Percentiles rank a stretch among this genome's conserved stretches.
Conservation (phyloP, 2,888 invertebrate species). For the Scrobipalpa costella region DNA sequence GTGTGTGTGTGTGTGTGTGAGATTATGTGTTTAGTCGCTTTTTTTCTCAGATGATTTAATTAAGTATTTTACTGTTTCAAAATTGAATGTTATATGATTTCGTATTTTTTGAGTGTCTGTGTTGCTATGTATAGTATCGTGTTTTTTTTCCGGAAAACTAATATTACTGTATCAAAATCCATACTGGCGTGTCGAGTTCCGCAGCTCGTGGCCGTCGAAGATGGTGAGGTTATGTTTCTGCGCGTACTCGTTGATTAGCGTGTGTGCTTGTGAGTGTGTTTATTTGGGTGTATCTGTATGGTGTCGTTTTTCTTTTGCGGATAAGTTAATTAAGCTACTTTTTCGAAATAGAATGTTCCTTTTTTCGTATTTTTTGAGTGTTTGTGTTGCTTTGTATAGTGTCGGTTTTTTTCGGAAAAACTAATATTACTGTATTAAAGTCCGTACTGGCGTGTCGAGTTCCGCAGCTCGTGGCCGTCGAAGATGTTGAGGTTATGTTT, state of each 20-base stretch:
- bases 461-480: slow-evolving; percentile 87
- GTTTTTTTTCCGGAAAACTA: slow-evolving; percentile 64
- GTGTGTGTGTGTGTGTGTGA: no score
- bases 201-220: slow-evolving; percentile 87
- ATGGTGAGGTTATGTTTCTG: slow-evolving; percentile 87
- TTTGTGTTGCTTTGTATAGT: neutral
- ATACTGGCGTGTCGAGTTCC: slow-evolving; percentile 89
- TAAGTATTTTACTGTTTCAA: no score
- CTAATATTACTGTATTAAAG: slow-evolving; percentile 84
- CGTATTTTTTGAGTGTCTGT: neutral
- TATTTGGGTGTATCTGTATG: no score
- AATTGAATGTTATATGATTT: no score
- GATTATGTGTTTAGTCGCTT: no score
- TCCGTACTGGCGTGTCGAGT: slow-evolving; percentile 90
- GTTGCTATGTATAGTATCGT: neutral
- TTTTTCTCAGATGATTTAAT: no score
- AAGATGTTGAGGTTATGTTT: slow-evolving; percentile 88
- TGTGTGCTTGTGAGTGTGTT: no score
- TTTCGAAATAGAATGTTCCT: no score
- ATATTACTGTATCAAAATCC: slow-evolving; percentile 86
- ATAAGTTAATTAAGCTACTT: no score
- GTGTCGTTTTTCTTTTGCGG: no score
- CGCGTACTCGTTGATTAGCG: slow-evolving; percentile 89
- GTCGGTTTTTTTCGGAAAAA: slow-evolving; percentile 54
- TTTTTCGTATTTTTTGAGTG: no score